Conservation (phyloP, 2,797 vertebrate genomes). For the Natrix natrix region DNA sequence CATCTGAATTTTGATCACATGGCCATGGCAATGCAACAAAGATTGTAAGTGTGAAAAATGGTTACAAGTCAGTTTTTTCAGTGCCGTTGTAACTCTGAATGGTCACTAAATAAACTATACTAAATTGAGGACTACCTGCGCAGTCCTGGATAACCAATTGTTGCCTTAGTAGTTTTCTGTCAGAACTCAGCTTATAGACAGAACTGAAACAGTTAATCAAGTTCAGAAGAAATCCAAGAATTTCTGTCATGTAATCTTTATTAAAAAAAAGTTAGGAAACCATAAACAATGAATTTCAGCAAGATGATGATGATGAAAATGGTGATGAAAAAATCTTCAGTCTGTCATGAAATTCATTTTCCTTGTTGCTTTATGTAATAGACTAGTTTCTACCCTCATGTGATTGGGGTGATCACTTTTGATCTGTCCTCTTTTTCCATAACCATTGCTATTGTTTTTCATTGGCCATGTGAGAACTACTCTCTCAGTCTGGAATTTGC, state of each 20-base stretch:
- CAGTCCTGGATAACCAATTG: not conserved
- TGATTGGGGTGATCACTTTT: not conserved
- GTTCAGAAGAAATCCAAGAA: not conserved
- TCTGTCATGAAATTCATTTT: not conserved
- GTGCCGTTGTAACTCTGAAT: no score
- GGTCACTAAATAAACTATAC: no score
- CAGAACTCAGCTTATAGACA: not conserved
- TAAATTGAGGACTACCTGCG: no score
- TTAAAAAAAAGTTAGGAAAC: not conserved
- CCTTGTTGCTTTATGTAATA: not conserved
- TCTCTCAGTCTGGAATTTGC: not conserved
- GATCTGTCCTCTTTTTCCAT: not conserved
- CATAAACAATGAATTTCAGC: not conserved
- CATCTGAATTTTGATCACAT: no score
- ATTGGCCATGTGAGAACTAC: not conserved
- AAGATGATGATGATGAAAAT: fast-evolving
- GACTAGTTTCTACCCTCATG: not conserved
- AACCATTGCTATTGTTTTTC: not conserved
- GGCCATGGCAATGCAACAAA: no score
- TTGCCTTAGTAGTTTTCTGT: not conserved
- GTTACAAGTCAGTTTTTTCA: no score
- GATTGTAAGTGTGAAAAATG: no score
- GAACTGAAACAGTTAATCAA: not conserved
- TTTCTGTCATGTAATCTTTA: not conserved
- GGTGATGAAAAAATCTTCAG: not conserved